Percentiles rank a stretch among this genome's conserved stretches.
Evolutionary conservation across 2,888 invertebrate species (phyloP).

Genomic region (Drosophila pegasa): DNA sequence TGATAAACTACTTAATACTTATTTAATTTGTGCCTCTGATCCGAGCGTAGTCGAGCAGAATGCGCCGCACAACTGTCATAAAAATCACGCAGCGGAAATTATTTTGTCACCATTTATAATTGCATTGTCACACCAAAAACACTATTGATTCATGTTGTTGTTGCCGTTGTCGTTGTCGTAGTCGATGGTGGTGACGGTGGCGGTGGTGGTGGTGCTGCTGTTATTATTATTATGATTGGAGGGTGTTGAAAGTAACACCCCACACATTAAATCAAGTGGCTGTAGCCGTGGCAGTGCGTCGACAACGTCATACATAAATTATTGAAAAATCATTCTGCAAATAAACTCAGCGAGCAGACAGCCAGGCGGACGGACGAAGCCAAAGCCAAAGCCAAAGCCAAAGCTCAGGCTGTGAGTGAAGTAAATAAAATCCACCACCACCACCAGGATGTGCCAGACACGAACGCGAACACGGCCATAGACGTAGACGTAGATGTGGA

Average conservation of each 20-base stretch:
- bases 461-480: conserved; percentile 23
- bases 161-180: conserved; percentile 19
- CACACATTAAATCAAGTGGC: conserved; percentile 79
- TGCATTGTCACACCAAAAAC: conserved; percentile 81
- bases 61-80: conserved; percentile 81
- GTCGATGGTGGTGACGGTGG: conserved; percentile 22
- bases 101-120: conserved; percentile 84
- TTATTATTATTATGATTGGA: conserved; percentile 61
- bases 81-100: conserved; percentile 83
- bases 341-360: conserved; percentile 59
- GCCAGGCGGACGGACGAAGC: conserved; percentile 22
- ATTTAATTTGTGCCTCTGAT: conserved; percentile 62
- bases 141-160: conserved; percentile 33
- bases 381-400: neutral
- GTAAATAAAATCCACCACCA: conserved; percentile 73
- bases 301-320: conserved; percentile 77
- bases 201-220: conserved; percentile 29
- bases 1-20: conserved; percentile 71
- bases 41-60: conserved; percentile 68
- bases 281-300: conserved; percentile 34
- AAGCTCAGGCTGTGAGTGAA: conserved; percentile 23
- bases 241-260: conserved; percentile 83
- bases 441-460: conserved; percentile 49
- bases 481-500: conserved; percentile 6
- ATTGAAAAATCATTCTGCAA: conserved; percentile 82